Evolutionary conservation across 1,140 invertebrate species (phyloP), one percentile per base, ranked within the genome.

Genomic region (Anthonomus grandis): DNA sequence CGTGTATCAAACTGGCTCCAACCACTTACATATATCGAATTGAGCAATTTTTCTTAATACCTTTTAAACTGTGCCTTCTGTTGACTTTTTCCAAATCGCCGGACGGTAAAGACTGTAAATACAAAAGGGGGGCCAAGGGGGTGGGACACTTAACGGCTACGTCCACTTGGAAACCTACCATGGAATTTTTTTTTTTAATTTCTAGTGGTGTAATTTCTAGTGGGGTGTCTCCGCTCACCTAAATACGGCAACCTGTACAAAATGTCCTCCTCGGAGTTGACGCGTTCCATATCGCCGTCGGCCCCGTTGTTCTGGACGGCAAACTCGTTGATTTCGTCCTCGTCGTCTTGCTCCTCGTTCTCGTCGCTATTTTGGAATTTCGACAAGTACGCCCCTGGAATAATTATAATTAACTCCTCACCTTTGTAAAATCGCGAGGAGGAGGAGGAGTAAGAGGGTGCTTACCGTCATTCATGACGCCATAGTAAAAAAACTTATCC

Each of bases 381-480:
- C 31, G 59, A 53, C 15, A 58, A 19, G 34, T 54, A 66, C 9
- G 64, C 64, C n/a, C 56, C 64, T 66, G 31, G 4, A 57, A 59
- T 15, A 13, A 42, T 19, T 21, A 1, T 10, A 34, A 12, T 34
- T 13, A 34, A 34, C 13, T 34, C 12, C 8, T 47, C 13, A 1
- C 17, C 12, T 47, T 24, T 10, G 10, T 47, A 12, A 22, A 23
- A 13, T 47, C 10, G 38, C 12, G n/a, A n/a, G 12, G 3, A 41
- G 10, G 19, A 45, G 22, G 19, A 45, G 8, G 1, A 1, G 10
- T 17, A 45, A 22, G 15, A 5, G 12, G 24, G 19, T n/a, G 38
- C 44, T 38, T 47, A 66, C 67, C 65, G 18, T 68, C 65, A 25
- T 67, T 67, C 67, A 68, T 67, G 0, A 63, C 63, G 9, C 67